phyloP scores from a whole-genome alignment of 2,888 invertebrate species.

The Eulithis testata region DNA sequence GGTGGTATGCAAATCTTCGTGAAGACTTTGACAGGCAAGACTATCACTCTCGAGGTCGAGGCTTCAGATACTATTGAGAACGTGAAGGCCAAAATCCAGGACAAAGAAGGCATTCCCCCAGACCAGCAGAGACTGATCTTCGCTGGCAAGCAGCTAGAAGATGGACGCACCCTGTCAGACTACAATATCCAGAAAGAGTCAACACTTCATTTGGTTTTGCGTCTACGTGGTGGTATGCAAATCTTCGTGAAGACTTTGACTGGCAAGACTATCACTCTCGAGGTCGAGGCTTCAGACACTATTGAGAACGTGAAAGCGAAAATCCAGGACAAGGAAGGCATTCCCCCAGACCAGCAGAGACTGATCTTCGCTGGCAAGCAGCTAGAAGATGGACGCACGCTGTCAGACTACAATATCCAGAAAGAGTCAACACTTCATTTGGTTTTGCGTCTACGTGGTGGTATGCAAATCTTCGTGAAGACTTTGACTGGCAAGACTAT shows the following conservation, averaged over 20 bases:
- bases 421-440: slow-evolving; percentile 41
- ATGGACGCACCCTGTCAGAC: slow-evolving; percentile 80
- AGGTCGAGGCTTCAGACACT: slow-evolving; percentile 40
- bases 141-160: slow-evolving; percentile 88
- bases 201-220: slow-evolving; percentile 37
- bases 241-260: slow-evolving; percentile 42
- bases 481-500: slow-evolving; percentile 40
- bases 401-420: slow-evolving; percentile 43
- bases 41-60: slow-evolving; percentile 83
- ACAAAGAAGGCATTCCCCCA: slow-evolving; percentile 81
- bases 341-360: slow-evolving; percentile 42
- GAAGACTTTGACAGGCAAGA: slow-evolving; percentile 85
- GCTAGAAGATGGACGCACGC: slow-evolving; percentile 40
- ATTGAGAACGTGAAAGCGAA: slow-evolving; percentile 43
- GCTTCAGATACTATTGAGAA: slow-evolving; percentile 86
- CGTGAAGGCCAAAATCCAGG: slow-evolving; percentile 84
- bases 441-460: slow-evolving; percentile 41
- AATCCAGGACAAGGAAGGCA: slow-evolving; percentile 44
- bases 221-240: slow-evolving; percentile 43
- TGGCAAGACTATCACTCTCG: slow-evolving; percentile 40
- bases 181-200: slow-evolving; percentile 44
- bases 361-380: slow-evolving; percentile 43
- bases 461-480: slow-evolving; percentile 44
- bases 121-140: slow-evolving; percentile 87
- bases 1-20: slow-evolving; percentile 85